These are phyloP conservation scores for Hormaphis cornu DNA, from an alignment of 1,140 invertebrate species.

Conservation along the genomic window DNA sequence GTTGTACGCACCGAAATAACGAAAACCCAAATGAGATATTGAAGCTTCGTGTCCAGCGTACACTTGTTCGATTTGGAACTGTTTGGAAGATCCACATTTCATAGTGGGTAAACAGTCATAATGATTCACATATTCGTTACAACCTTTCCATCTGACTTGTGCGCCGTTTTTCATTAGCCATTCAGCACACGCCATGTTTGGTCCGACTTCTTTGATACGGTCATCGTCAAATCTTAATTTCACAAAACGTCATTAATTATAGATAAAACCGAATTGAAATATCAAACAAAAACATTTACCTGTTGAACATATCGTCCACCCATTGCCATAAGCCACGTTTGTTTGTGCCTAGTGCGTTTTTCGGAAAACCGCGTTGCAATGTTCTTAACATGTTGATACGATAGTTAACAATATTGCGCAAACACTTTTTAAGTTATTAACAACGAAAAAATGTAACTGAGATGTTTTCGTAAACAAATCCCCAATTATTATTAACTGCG, in stretches of 20 bases:
- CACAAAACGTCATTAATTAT: not conserved
- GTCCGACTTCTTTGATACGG: slow-evolving; percentile 62
- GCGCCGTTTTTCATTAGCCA: slow-evolving; percentile 79
- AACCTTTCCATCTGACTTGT: slow-evolving; percentile 55
- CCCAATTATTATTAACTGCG: no score
- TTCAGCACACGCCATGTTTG: slow-evolving; percentile 80
- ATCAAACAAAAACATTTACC: not conserved
- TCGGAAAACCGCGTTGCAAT: not conserved
- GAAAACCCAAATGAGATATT: slow-evolving; percentile 68
- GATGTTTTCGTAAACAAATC: no score
- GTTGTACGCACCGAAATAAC: slow-evolving; percentile 56
- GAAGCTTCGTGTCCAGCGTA: slow-evolving; percentile 61
- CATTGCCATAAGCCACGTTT: slow-evolving; percentile 5
- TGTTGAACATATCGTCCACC: slow-evolving; percentile 10
- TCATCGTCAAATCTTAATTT: slow-evolving; percentile 40
- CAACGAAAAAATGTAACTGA: no score
- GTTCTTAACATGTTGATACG: not conserved
- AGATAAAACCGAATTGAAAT: not conserved
- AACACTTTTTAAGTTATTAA: no score
- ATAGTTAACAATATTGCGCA: not conserved
- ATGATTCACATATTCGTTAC: slow-evolving; percentile 49
- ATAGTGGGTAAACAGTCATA: slow-evolving; percentile 57
- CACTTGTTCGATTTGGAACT: slow-evolving; percentile 55
- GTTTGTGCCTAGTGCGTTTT: not conserved
- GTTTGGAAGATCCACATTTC: slow-evolving; percentile 39